Evolutionary conservation across 2,113 vertebrate genomes (phyloP).

Genomic region (Galemys pyrenaicus): DNA sequence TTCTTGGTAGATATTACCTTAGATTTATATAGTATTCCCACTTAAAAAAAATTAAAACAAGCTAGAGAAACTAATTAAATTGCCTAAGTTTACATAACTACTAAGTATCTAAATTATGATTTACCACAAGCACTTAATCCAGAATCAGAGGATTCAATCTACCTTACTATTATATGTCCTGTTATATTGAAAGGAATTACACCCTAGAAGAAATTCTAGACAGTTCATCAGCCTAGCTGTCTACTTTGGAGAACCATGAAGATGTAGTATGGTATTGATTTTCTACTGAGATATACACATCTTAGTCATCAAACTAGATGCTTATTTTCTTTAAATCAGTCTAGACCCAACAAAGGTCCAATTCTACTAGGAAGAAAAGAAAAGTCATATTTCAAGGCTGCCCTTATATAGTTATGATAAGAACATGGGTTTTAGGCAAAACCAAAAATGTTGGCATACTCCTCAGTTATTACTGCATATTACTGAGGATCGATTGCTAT

Average conservation of each 20-base stretch:
- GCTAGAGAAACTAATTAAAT: not conserved
- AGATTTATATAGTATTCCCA: not conserved
- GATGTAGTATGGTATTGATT: not conserved
- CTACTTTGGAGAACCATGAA: not conserved
- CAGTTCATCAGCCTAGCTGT: not conserved
- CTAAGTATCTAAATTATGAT: not conserved
- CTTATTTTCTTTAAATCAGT: not conserved
- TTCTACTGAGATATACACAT: not conserved
- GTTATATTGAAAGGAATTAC: not conserved
- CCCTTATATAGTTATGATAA: not conserved
- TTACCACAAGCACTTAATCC: not conserved
- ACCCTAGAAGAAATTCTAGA: not conserved
- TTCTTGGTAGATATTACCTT: not conserved
- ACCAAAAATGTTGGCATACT: not conserved
- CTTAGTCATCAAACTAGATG: not conserved
- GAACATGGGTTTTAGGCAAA: not conserved
- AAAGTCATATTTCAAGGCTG: not conserved
- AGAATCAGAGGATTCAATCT: not conserved
- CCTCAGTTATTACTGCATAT: not conserved
- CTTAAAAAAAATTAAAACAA: slow-evolving; percentile 32
- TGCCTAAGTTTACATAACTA: not conserved
- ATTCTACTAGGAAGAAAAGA: not conserved
- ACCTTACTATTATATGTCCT: not conserved
- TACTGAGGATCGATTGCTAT: not conserved
- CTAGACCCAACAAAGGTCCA: not conserved